Base-by-base conservation (phyloP, 92 coral and sea anemone genomes). In the Hydrozoanthus gracilis region DNA sequence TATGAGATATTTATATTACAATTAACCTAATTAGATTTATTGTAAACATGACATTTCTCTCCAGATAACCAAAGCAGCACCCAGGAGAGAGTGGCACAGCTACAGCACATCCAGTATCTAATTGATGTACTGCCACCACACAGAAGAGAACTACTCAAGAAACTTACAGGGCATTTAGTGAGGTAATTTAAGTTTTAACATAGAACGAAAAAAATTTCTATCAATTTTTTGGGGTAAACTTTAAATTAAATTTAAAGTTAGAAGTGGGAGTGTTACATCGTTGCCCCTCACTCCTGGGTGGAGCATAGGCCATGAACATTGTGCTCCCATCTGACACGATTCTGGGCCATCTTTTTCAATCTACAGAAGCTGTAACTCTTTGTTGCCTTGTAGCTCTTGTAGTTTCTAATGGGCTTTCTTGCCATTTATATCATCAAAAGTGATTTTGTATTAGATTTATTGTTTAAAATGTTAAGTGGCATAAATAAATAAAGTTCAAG, bases 31-130 rank as follows among this genome's bases (percentile, higher is more conserved):
- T 27, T 27, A 27, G 6, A 20, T 14, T 62, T 4, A 14, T 16
- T 50, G 10, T 6, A 62, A 44, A 50, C 48, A 20, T 54, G 6
- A 12, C n/a, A 7, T 58, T 47, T 48, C 85, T 10, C 74, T 8
- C 56, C 68, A 96, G 99, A 88, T 78, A 95, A 97, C 86, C 95
- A 94, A 55, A 93, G 97, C 82, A 90, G 89, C 76, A 85, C 92
- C 6, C 88, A 86, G 27, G 99, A 97, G 84, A 90, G 90, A 70
- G 95, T 95, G 17, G 92, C 97, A 9, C 99, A 97, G 72, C 73
- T 97, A 27, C 98, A 92, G 58, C 95, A 95, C 87, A 95, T 97
- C 60, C 99, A 97, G 90, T 95, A 84, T 69, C 72, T 95, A 56
- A 80, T 97, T 44, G 98, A 97, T 51, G 87, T 91, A 14, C 93